These are phyloP conservation scores for Bellardia bayeri DNA, from an alignment of 2,888 invertebrate genomes.

Conservation along the genomic window DNA sequence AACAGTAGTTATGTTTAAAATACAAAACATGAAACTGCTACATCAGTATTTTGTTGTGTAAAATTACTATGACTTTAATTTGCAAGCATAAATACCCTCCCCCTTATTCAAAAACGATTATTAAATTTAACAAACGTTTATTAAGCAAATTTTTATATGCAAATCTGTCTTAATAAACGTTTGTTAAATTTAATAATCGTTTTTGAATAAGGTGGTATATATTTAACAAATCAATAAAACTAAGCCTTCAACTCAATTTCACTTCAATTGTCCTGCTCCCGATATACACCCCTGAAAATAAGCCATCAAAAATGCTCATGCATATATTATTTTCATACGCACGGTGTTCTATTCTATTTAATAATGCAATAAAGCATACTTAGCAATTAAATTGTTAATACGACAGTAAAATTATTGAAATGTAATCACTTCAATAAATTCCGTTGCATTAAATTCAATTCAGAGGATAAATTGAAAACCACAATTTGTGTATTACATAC, in stretches of 20 bases:
- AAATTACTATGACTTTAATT: no score
- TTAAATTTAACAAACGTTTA: no score
- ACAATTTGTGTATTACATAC: conserved; percentile 10
- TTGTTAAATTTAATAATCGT: no score
- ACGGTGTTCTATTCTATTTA: not conserved
- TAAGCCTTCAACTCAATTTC: not conserved
- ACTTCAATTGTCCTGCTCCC: not conserved
- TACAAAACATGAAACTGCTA: no score
- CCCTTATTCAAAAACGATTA: no score
- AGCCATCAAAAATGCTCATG: not conserved
- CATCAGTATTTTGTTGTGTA: no score
- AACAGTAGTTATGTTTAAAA: no score
- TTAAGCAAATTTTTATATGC: no score
- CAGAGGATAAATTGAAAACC: conserved; percentile 43
- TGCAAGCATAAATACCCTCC: no score
- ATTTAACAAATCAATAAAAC: not conserved
- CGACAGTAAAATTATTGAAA: conserved; percentile 49
- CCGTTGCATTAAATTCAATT: conserved; percentile 41
- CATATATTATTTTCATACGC: not conserved
- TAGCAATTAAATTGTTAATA: conserved; percentile 46
- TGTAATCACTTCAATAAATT: conserved; percentile 50
- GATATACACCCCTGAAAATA: not conserved
- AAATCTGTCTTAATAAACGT: no score
- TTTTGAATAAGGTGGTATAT: no score
- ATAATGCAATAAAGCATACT: conserved; percentile 30